Conservation (phyloP, 2,888 invertebrate genomes). For the Tetheella fluctuosa region DNA sequence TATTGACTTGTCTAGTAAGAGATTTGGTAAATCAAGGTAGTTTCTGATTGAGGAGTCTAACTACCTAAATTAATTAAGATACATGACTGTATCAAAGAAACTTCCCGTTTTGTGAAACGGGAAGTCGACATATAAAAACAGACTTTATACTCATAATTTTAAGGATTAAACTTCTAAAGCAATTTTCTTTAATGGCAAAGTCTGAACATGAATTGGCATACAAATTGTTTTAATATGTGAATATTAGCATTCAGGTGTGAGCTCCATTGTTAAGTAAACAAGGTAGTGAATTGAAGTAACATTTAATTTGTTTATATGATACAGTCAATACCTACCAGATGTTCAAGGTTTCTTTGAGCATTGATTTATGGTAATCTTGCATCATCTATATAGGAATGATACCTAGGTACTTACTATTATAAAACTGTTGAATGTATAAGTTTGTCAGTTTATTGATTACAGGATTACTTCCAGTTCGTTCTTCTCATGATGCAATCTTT, state of each 20-base stretch:
- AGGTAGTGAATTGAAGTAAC: not conserved
- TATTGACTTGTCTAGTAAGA: no score
- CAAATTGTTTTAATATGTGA: not conserved
- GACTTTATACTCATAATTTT: not conserved
- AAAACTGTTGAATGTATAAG: no score
- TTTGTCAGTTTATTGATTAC: no score
- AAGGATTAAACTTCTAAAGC: not conserved
- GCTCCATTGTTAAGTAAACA: not conserved
- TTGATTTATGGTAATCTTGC: not conserved
- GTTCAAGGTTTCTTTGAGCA: not conserved
- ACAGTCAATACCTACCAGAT: not conserved
- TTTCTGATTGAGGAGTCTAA: no score
- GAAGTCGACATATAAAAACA: no score
- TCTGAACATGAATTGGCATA: slow-evolving; percentile 2
- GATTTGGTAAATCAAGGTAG: no score
- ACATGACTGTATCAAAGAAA: no score
- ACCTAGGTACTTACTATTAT: not conserved
- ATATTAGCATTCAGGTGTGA: not conserved
- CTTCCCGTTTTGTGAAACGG: no score
- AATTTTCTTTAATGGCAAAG: not conserved
- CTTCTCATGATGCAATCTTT: no score
- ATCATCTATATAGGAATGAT: not conserved
- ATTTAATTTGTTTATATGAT: not conserved
- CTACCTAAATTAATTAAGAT: no score
- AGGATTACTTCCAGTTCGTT: no score